Percentiles rank a stretch among this genome's conserved stretches.
These are phyloP conservation scores for Parambassis ranga DNA, from an alignment of 2,797 vertebrate genomes.

Conservation along the genomic window DNA sequence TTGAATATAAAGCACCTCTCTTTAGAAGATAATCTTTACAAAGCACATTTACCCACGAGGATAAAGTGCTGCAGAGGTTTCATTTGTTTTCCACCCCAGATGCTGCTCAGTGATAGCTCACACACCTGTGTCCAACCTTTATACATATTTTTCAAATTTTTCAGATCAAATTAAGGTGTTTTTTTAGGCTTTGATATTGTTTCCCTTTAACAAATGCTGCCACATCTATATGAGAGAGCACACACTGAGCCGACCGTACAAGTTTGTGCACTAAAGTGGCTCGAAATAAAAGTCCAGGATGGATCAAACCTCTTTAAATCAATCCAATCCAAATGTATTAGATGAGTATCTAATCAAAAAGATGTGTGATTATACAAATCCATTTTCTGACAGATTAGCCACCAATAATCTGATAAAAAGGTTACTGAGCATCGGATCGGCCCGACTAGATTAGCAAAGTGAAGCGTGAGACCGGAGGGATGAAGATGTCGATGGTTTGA, in stretches of 20 bases:
- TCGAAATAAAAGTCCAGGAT: not conserved
- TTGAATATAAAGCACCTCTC: no score
- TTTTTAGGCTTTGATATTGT: no score
- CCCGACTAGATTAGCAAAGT: not conserved
- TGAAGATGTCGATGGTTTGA: not conserved
- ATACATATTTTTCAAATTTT: not conserved
- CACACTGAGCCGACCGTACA: not conserved
- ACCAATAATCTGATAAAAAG: constrained; percentile 46
- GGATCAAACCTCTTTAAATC: constrained; percentile 22
- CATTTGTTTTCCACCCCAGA: not conserved
- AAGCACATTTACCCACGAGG: constrained; percentile 12
- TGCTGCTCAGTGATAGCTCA: not conserved
- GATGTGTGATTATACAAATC: constrained; percentile 53
- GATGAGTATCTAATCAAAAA: constrained; percentile 43
- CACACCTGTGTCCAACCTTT: constrained; percentile 25
- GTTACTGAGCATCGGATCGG: constrained; percentile 5
- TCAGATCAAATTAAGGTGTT: no score
- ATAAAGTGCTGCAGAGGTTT: not conserved
- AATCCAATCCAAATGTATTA: constrained; percentile 28
- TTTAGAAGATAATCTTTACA: not conserved
- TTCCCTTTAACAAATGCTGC: no score
- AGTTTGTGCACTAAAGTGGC: not conserved
- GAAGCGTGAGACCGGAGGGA: not conserved
- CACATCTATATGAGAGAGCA: not conserved
- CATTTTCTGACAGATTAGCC: constrained; percentile 38